Base-by-base conservation (phyloP, 2,797 vertebrate species). In the Pseudopleuronectes americanus region DNA sequence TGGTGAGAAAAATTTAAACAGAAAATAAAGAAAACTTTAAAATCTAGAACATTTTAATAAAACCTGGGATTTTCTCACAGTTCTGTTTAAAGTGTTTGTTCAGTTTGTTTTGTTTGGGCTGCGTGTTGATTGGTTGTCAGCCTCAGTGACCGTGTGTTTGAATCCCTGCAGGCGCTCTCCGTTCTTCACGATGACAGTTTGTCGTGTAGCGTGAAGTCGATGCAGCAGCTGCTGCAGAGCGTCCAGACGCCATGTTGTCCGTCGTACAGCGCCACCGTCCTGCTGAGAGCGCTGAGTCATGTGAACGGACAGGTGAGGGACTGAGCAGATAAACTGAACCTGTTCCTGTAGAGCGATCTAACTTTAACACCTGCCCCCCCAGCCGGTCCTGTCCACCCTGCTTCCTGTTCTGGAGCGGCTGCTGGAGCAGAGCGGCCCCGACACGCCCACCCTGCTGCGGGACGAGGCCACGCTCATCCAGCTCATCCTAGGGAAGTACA, bases 401-500 rank as follows among this genome's bases (percentile, higher is more conserved):
- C 87, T 99, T 28, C 96, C 96, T 8, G 76, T 92, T 0, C 76
- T 96, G 19, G 94, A 96, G 2, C 90, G 86, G 0, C 89, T 99
- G 68, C 89, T 98, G 64, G 94, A 94, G 38, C 96, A 96, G 89
- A 89, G 90, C 2, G 81, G 89, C 2, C 87, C 89, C 0, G 94
- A 95, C 60, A 62, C 90, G 8, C 83, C 92, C 3, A 16, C 81
- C 13, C 62, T 95, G 71, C 87, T 97, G 71, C 94, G 87, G 59
- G 93, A 94, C 8, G 96, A 99, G 83, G 93, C 87, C 74, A 82
- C 92, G 79, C 87, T 96, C 28, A 74, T 96, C 61, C 92, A 94
- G 79, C 92, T 96, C 2, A 60, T 95, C 31, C 91, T 99, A 87
- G 91, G 90, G 54, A 98, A 98, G 84, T 99, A 93, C 85, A 93